phyloP scores from a whole-genome alignment of 2,113 vertebrate species.

The Cyanoderma ruficeps region DNA sequence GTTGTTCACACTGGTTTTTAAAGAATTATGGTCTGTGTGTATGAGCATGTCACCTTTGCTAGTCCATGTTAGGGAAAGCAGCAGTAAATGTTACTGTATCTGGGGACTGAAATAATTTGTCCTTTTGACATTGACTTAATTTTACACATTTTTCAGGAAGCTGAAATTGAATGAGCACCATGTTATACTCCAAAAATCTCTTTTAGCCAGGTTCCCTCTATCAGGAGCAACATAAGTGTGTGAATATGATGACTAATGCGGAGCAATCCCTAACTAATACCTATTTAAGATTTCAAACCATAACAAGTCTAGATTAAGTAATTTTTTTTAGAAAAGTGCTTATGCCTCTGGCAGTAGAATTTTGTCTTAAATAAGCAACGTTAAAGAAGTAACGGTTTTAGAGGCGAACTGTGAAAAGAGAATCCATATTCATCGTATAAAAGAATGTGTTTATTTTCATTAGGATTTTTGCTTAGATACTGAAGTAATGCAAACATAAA shows the following conservation, averaged over 20 bases:
- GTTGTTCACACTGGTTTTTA: background rate
- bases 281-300: background rate
- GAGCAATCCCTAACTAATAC: background rate
- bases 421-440: background rate
- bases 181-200: background rate
- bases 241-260: background rate
- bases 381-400: background rate
- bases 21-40: background rate
- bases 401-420: background rate
- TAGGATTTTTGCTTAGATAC: background rate
- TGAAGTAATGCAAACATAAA: background rate
- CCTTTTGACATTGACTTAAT: background rate
- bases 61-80: background rate
- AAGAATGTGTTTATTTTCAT: background rate
- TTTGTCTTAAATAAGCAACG: background rate
- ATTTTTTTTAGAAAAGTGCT: background rate
- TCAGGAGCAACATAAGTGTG: background rate
- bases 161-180: background rate
- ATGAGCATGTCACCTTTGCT: background rate
- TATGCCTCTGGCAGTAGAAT: background rate
- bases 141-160: conserved; percentile 8
- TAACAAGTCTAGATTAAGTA: background rate
- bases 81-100: background rate
- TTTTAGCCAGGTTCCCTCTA: background rate
- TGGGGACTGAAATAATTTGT: background rate